phyloP scores from a whole-genome alignment of 1,140 invertebrate species.

The Brachionus calyciflorus region DNA sequence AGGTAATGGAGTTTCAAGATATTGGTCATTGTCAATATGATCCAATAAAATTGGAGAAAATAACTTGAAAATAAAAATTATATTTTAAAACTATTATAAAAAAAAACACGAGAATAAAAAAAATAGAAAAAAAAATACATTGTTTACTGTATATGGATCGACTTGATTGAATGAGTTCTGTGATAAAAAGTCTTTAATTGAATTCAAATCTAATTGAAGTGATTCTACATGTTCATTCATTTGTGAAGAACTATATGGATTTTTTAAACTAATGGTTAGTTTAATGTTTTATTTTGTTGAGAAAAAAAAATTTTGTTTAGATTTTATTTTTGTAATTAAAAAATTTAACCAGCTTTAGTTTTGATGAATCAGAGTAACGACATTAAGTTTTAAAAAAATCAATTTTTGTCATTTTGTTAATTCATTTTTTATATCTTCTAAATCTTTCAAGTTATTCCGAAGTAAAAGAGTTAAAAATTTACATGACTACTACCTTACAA shows the following conservation, averaged over 20 bases:
- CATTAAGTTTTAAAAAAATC: too few relatives aligned
- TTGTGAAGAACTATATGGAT: conserved; percentile 37
- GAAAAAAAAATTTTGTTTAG: conserved; percentile 7
- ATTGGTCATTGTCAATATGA: conserved; percentile 27
- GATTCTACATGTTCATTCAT: conserved; percentile 46
- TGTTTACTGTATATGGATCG: conserved; percentile 32
- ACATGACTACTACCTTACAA: too few relatives aligned
- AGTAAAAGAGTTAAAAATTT: too few relatives aligned
- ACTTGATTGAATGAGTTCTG: conserved; percentile 40
- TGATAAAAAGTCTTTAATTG: conserved; percentile 42
- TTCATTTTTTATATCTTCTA: too few relatives aligned
- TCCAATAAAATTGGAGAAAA: conserved; percentile 30
- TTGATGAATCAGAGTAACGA: too few relatives aligned
- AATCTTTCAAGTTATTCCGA: too few relatives aligned
- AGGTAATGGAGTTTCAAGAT: background rate
- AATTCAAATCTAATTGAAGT: conserved; percentile 38
- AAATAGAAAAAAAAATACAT: background rate
- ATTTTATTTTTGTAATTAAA: background rate
- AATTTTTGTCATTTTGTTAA: too few relatives aligned
- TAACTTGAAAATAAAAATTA: background rate
- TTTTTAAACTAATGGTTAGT: conserved; percentile 24
- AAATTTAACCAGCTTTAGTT: too few relatives aligned
- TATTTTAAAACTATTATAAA: background rate
- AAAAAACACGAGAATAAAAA: too few relatives aligned
- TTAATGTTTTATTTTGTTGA: background rate